Percentiles rank a stretch among this genome's conserved stretches.
phyloP scores from a whole-genome alignment of 2,888 invertebrate genomes.

The Imbricaverruca yamaguchii region DNA sequence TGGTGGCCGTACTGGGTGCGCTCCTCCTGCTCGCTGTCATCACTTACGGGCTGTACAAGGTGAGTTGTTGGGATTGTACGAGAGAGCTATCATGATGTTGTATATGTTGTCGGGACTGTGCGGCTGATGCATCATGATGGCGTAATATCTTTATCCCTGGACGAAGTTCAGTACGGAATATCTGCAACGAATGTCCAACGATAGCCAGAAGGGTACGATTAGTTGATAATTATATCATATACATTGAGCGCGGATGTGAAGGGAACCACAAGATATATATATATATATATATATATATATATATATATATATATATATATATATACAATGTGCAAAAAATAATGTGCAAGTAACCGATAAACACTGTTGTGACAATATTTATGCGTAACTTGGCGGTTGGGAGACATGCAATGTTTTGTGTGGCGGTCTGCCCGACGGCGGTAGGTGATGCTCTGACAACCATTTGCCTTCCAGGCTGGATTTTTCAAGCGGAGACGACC shows the following conservation, averaged over 20 bases:
- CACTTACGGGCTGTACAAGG: constrained; percentile 73
- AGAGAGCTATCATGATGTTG: not conserved
- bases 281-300: not conserved
- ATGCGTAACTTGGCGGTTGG: no score
- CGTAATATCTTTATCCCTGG: no score
- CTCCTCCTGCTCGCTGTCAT: constrained; percentile 71
- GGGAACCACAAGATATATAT: no score
- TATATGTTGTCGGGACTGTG: no score
- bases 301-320: not conserved
- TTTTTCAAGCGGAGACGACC: constrained; percentile 11
- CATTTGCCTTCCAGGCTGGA: not conserved
- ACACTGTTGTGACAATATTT: not conserved
- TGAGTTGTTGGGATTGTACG: constrained; percentile 37
- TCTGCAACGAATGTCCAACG: not conserved
- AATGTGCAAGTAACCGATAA: not conserved
- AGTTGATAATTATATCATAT: not conserved
- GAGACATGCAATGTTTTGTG: no score
- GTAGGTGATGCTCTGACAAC: not conserved
- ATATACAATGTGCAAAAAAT: not conserved
- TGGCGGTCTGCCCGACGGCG: not conserved
- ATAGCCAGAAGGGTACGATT: not conserved
- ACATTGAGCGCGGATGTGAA: not conserved
- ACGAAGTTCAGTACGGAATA: no score
- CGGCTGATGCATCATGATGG: not conserved
- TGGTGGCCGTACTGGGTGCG: constrained; percentile 71